Base-by-base conservation (phyloP, 1,140 invertebrate species). In the Neodiprion pinetum region DNA sequence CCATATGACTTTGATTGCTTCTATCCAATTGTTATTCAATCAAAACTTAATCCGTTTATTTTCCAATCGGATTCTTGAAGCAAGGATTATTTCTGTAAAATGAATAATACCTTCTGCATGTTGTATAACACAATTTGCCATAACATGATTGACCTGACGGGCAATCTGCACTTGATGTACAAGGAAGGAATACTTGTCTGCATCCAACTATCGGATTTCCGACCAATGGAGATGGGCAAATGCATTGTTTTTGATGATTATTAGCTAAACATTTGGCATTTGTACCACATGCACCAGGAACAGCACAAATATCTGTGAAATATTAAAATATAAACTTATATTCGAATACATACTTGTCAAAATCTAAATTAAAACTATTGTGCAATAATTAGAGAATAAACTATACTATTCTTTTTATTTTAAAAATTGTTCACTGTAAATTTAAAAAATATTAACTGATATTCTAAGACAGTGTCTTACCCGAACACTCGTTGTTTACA, bases 281-380 rank as follows among this genome's bases (percentile, higher is more conserved):
- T 7, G 92, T 94, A 28, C 95, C 95, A 84, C 96, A 97, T n/a
- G 93, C 91, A n/a, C 92, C 93, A 10, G 93, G 91, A 67, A 93
- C 90, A 1, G 88, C 86, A 80, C 96, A 97, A 7, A 93, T 90
- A 90, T 96, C 92, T 78, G 72, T 12, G 77, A 81, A 61, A 61
- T 61, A 61, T 61, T 50, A 5, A 17, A 72, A 47, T 70, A 14
- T 11, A 12, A 48, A 61, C 17, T 21, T 21, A 21, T 21, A 21
- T 21, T 21, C 17, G 17, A 67, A 11, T 77, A 10, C 1, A 61
- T 61, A 17, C 11, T 61, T 12, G 5, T 61, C 53, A 61, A 17
- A 17, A 61, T 40, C 28, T 17, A 9, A 17, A 12, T 9, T 61
- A 14, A 61, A 5, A 9, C 53, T 61, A 9, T 61, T 61, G 53